Evolutionary conservation across 2,797 vertebrate genomes (phyloP).

Genomic region (Pogoniulus pusillus): DNA sequence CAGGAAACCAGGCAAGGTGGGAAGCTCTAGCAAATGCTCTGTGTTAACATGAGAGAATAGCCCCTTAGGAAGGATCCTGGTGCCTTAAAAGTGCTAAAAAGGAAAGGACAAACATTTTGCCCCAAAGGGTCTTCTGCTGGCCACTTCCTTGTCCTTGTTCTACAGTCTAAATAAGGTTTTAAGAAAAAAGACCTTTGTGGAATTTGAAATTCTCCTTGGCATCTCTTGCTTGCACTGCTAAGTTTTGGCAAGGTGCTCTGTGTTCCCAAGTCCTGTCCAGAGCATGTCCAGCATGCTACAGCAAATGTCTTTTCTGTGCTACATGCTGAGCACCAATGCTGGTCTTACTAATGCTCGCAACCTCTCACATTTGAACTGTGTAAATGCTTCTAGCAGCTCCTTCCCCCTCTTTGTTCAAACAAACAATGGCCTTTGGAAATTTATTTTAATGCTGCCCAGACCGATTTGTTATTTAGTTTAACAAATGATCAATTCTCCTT

Average conservation of each 20-base stretch:
- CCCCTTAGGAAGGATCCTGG: background rate
- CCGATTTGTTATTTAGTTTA: constrained; percentile 42
- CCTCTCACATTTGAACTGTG: background rate
- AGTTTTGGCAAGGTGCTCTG: background rate
- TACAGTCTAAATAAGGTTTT: background rate
- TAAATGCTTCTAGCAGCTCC: constrained; percentile 26
- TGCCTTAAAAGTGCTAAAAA: background rate
- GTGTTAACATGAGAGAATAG: background rate
- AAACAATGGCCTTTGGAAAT: constrained; percentile 33
- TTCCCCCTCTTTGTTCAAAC: constrained; percentile 23
- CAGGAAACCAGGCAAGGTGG: background rate
- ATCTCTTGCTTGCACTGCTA: background rate
- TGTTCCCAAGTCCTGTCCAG: background rate
- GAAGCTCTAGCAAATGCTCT: background rate
- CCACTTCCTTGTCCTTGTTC: background rate
- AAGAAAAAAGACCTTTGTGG: background rate
- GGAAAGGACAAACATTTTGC: background rate
- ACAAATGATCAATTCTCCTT: constrained; percentile 31
- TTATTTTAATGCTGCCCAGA: background rate
- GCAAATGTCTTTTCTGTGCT: background rate
- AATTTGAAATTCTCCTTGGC: background rate
- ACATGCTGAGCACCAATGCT: background rate
- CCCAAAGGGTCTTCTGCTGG: background rate
- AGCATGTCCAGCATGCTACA: background rate
- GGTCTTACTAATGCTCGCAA: background rate